Percentiles rank a stretch among this genome's conserved stretches.
Evolutionary conservation across 1,140 invertebrate genomes (phyloP).

Genomic region (Drosophila parabipectinata): DNA sequence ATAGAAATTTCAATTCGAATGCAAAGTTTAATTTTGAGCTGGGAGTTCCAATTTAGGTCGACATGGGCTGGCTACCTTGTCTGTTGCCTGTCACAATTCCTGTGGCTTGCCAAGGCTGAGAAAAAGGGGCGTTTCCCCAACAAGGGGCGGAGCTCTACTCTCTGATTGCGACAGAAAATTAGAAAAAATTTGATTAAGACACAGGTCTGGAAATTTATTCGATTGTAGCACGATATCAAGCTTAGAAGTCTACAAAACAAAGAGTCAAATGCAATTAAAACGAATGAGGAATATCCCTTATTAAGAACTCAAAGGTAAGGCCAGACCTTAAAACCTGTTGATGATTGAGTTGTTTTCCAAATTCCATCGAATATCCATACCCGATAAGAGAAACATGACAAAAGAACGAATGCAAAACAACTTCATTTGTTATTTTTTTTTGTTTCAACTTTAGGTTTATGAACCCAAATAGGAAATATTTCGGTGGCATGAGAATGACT

Average conservation of each 20-base stretch:
- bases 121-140: constrained; percentile 22
- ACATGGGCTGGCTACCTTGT: constrained; percentile 50
- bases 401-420: constrained; percentile 70
- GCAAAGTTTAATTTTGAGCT: constrained; percentile 64
- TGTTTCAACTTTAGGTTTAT: constrained; percentile 53
- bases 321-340: constrained; percentile 3
- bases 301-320: background rate
- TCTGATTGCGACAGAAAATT: constrained; percentile 25
- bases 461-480: constrained; percentile 35
- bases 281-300: background rate
- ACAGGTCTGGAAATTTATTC: constrained; percentile 6
- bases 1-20: constrained; percentile 73
- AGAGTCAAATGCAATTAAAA: too few relatives aligned
- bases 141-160: constrained; percentile 30
- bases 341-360: constrained; percentile 25
- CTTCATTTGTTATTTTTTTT: constrained; percentile 63
- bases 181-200: constrained; percentile 10
- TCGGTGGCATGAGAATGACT: background rate
- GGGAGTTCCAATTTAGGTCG: constrained; percentile 70
- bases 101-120: constrained; percentile 31
- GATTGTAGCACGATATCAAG: background rate
- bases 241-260: background rate
- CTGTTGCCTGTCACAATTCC: constrained; percentile 54
- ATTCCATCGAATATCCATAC: constrained; percentile 21
- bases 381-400: constrained; percentile 46